Base-by-base conservation (phyloP, 2,888 invertebrate genomes). In the Himalopsyche anomala region DNA sequence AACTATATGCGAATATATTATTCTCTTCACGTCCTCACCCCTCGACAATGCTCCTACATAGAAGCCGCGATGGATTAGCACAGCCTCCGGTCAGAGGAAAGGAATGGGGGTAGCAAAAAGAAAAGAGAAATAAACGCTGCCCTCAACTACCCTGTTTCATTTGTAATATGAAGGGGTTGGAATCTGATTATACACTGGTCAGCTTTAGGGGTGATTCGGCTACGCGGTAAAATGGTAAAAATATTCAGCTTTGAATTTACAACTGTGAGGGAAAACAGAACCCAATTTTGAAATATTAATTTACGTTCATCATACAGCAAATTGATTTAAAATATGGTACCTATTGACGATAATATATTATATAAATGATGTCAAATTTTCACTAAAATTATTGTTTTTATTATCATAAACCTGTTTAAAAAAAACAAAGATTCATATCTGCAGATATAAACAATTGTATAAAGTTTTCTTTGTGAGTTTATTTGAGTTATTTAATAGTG, bases 161-260 rank as follows among this genome's bases (percentile, higher is more conserved):
- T 87, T 87, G 88, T 87, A 88, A 88, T 88, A 86, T 86, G 84
- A 86, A 87, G 87, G 88, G 88, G 88, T 87, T 89, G 89, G 89
- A 90, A 90, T 91, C 91, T 89, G 90, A 90, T 89, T 91, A 91
- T 90, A 90, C 91, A 90, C 90, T 91, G 93, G 93, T 93, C 93
- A 93, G 91, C 86, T 89, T 89, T 90, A 91, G 92, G 92, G 93
- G 93, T 62, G 83, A 81, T 79, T 62, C 74, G 80, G 54, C 86
- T 54, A 42, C 11, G 83, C 40, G 55, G 87, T 5, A 28, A 56
- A 84, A 42, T 93, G 93, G 91, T 92, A 92, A 92, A 92, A 92
- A 92, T 92, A 42, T 69, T 42, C 56, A 36, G 38, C 17, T 69
- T 69, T 83, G 4, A 83, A 28, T 15, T n/a, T 69, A 17, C 4